Evolutionary conservation across 2,797 vertebrate species (phyloP).

Genomic region (Lemur catta): DNA sequence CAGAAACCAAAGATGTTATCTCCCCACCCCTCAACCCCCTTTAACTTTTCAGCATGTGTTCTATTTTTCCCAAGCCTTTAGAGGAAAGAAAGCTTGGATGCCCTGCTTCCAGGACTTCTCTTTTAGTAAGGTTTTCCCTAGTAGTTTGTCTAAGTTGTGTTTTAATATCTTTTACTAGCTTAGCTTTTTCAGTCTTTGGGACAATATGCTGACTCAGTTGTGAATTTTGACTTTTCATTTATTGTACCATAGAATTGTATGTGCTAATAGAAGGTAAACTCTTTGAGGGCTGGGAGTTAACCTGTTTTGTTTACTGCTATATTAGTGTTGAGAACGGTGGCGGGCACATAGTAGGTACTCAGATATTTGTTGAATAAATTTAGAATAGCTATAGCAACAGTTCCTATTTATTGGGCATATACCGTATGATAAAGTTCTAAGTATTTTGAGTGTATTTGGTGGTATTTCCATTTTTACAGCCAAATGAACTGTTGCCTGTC

Average conservation of each 20-base stretch:
- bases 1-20: neutral
- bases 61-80: neutral
- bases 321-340: neutral
- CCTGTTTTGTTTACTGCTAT: neutral
- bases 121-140: neutral
- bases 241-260: neutral
- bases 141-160: neutral
- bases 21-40: neutral
- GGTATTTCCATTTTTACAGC: neutral
- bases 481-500: neutral
- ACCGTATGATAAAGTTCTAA: neutral
- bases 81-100: neutral
- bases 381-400: neutral
- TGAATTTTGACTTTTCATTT: slow-evolving; percentile 23
- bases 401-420: neutral
- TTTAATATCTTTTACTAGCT: neutral
- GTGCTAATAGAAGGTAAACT: neutral
- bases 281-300: neutral
- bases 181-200: neutral
- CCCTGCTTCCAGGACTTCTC: neutral
- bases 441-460: neutral
- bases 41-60: neutral
- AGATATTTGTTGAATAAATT: slow-evolving; percentile 3
- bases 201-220: neutral
- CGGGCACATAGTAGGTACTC: neutral